Evolutionary conservation across 1,140 invertebrate species (phyloP), one percentile per base, ranked within the genome.

Genomic region (Drosophila erecta): DNA sequence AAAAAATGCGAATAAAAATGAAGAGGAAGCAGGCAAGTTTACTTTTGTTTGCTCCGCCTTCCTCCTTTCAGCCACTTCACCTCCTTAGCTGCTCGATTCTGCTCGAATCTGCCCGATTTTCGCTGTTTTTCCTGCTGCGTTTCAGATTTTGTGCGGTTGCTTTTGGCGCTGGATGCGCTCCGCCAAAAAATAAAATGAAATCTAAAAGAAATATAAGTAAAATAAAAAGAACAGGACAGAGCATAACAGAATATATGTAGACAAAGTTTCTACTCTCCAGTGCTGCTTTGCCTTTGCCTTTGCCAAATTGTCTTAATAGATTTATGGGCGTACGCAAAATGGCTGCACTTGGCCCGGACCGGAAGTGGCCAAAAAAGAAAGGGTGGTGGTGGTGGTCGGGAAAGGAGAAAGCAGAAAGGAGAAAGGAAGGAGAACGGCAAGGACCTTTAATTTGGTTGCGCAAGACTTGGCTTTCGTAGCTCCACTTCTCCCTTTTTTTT

Each of bases 231-330:
- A 20, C 3, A 20, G 15, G 3, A 15, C 35, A 11, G 51, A 60
- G 17, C 7, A 5, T 11, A 62, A 55, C 20, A 43, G 27, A 62
- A 67, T 75, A 53, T 27, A 67, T 75, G 47, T 27, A 64, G 59
- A 40, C 62, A 69, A 69, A 70, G 51, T 70, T 70, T 70, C 49
- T 20, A 44, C 38, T 15, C 47, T 69, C 49, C 66, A 44, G 62
- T 40, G 40, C 49, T 62, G 58, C 46, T 35, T 56, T 65, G 70
- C 61, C 56, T 76, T 58, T 24, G 43, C 53, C 47, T 72, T 62
- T 86, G 83, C 83, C 83, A 86, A 86, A 86, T 86, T 86, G 83
- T 87, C 84, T 79, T 86, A 86, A 86, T 86, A 83, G 83, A 86
- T 86, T 86, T 83, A 86, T 86, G 84, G 83, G 51, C 79, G 79